phyloP scores from a whole-genome alignment of 2,888 invertebrate genomes.

The Leucophenga montana region DNA sequence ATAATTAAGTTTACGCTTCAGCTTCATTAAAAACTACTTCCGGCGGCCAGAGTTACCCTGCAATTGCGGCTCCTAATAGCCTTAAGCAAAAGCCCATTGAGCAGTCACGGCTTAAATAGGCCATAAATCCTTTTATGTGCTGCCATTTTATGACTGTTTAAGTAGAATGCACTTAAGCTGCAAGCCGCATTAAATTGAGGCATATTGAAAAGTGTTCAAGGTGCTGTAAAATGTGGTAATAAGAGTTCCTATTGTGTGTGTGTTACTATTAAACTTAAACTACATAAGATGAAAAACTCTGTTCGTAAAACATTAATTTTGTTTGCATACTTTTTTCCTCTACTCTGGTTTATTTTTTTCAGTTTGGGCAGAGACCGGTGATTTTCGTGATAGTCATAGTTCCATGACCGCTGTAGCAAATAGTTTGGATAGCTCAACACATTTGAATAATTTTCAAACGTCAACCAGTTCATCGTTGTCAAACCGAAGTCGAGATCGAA shows the following conservation, averaged over 20 bases:
- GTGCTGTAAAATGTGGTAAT: background rate
- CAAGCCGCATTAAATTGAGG: background rate
- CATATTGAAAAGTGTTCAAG: too few relatives aligned
- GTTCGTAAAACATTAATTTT: conserved; percentile 67
- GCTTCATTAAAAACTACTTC: conserved; percentile 18
- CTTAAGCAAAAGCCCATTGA: conserved; percentile 63
- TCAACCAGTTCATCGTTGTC: conserved; percentile 78
- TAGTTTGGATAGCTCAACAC: conserved; percentile 78
- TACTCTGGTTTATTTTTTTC: conserved; percentile 74
- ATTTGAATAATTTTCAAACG: conserved; percentile 79
- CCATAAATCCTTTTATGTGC: conserved; percentile 72
- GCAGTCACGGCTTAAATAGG: conserved; percentile 47
- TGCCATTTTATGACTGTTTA: conserved; percentile 64
- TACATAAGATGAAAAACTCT: background rate
- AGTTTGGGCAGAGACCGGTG: conserved; percentile 93
- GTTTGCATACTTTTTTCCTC: conserved; percentile 46
- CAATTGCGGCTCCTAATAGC: conserved; percentile 46
- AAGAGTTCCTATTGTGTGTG: background rate
- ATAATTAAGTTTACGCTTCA: conserved; percentile 13
- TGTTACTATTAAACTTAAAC: conserved; percentile 6
- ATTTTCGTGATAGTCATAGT: conserved; percentile 88
- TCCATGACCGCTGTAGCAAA: conserved; percentile 79
- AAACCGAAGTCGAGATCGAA: conserved; percentile 77
- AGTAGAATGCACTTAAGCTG: conserved; percentile 48
- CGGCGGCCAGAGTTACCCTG: conserved; percentile 17